Evolutionary conservation across 2,797 vertebrate species (phyloP), one percentile per base, ranked within the genome.

Genomic region (Pseudochirops corinnae): DNA sequence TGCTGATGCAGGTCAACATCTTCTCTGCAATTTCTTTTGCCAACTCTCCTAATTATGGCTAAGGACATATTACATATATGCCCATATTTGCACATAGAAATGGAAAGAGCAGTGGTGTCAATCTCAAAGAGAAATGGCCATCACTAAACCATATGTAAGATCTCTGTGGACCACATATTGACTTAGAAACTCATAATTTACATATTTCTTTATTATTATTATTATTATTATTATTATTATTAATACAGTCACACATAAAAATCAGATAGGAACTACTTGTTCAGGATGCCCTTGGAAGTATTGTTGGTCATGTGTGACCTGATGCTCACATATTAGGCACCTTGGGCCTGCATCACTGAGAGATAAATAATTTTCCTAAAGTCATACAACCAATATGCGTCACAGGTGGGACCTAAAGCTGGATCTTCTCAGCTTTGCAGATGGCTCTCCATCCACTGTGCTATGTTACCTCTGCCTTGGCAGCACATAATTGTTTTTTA

Each of bases 31-130:
- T 90, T 92, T 16, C 46, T 52, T 55, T 39, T 60, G 58, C 9
- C 52, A 82, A 5, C 5, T 33, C 1, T 60, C 29, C 26, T 96
- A 6, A 55, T 92, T 90, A 92, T 56, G 93, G 33, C 93, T 96
- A 93, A 39, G 46, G 74, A 56, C 90, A 12, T 91, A 55, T 82
- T 82, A 46, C 6, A 87, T 50, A 26, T 93, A 90, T 92, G 4
- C 91, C 21, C 94, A 33, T 62, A n/a, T 16, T 33, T 67, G 33
- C 0, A n/a, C 11, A n/a, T 62, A 67, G 0, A 1, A n/a, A 16
- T 67, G 18, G 62, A 67, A 67, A 74, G n/a, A 74, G 14, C 33
- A n/a, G 14, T 74, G 14, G 1, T 74, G 13, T 18, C 67, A 74
- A 24, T 39, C 16, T 39, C n/a, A 74, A 7, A 24, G 2, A 74